Evolutionary conservation across 2,797 vertebrate species (phyloP).

Genomic region (Takifugu rubripes): DNA sequence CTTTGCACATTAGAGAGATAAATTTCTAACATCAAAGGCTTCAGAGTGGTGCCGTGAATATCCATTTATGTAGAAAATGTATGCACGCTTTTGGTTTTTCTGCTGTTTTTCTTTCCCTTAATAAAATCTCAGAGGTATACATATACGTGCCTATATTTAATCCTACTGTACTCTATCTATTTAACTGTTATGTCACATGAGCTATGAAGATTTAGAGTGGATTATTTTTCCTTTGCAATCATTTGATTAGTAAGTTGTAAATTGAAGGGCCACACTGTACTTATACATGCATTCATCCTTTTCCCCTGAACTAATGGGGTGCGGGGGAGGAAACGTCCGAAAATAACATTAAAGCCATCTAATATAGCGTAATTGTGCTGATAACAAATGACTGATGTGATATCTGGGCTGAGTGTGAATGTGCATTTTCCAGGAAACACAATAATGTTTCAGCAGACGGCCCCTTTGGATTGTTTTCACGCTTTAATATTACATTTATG

Average conservation of each 20-base stretch:
- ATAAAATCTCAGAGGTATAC: slow-evolving; percentile 9
- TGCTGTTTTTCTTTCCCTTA: slow-evolving; percentile 3
- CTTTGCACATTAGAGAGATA: not conserved
- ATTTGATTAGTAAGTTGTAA: not conserved
- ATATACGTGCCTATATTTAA: not conserved
- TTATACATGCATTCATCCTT: no score
- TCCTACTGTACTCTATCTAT: not conserved
- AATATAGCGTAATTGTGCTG: no score
- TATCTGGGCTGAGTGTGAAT: no score
- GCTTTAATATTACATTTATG: no score
- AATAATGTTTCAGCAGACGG: no score
- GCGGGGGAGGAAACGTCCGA: no score
- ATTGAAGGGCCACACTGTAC: not conserved
- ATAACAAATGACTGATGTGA: no score
- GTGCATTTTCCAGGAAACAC: no score
- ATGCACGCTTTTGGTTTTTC: not conserved
- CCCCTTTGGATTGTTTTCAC: no score
- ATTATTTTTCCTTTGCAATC: not conserved
- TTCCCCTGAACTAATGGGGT: no score
- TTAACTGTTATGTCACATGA: slow-evolving; percentile 10
- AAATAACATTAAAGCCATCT: no score
- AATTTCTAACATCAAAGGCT: slow-evolving; percentile 36
- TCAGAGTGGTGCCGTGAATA: not conserved
- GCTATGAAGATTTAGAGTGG: not conserved
- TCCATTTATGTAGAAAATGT: slow-evolving; percentile 1